Percentiles rank a stretch among this genome's conserved stretches.
Conservation (phyloP, 2,113 vertebrate species). For the Corythoichthys haematopterus region DNA sequence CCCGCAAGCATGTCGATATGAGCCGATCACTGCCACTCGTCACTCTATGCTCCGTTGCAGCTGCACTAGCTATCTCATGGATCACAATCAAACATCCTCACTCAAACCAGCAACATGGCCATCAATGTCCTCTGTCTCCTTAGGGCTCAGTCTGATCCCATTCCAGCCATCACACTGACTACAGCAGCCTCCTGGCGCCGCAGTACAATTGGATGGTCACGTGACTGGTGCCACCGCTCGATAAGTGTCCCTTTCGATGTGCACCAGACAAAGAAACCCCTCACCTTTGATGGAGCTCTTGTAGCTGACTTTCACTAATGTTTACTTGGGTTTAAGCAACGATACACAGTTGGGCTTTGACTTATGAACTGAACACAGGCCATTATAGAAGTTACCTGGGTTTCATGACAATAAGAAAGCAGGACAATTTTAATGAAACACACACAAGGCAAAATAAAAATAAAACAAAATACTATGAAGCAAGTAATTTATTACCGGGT, state of each 20-base stretch:
- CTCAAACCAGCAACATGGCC: conserved; percentile 57
- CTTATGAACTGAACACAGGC: no score
- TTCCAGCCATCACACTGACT: conserved; percentile 53
- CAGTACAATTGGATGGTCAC: conserved; percentile 58
- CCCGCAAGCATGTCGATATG: conserved; percentile 24
- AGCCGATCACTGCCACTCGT: conserved; percentile 17
- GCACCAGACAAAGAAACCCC: conserved; percentile 38
- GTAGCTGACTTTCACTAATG: conserved; percentile 20
- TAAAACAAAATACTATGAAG: no score
- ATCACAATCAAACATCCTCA: conserved; percentile 67
- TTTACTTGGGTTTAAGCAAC: conserved; percentile 28
- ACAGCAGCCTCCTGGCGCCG: conserved; percentile 55
- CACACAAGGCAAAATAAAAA: no score
- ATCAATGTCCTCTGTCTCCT: conserved; percentile 60
- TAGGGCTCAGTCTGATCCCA: conserved; percentile 57
- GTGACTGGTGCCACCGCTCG: conserved; percentile 50
- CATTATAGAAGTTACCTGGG: no score
- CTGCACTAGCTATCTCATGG: conserved; percentile 56
- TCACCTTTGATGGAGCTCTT: conserved; percentile 29
- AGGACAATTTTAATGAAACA: neutral
- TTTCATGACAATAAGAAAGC: no score
- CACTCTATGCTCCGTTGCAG: neutral
- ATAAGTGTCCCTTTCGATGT: conserved; percentile 46
- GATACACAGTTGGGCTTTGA: neutral
- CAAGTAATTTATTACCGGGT: no score